These are phyloP conservation scores for Perognathus longimembris DNA, from an alignment of 2,113 vertebrate species.

Conservation along the genomic window DNA sequence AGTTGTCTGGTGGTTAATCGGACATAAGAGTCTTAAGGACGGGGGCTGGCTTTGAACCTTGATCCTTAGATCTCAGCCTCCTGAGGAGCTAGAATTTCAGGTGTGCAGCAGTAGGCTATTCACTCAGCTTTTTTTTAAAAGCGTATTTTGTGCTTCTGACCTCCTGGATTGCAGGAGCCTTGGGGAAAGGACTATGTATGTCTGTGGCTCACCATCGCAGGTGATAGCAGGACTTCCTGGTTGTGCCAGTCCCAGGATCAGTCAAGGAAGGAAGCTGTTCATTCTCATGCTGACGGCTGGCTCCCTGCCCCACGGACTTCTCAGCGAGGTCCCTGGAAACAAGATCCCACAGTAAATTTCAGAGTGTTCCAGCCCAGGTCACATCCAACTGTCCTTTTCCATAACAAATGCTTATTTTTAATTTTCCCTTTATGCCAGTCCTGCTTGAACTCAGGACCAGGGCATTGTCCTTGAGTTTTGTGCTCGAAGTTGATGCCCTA, in stretches of 20 bases:
- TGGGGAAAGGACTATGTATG: background rate
- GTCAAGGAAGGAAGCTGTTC: background rate
- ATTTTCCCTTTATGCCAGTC: too few relatives aligned
- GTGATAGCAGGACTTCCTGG: background rate
- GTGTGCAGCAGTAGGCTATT: background rate
- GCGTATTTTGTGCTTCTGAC: too few relatives aligned
- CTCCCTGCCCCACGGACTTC: background rate
- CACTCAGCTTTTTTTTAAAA: background rate
- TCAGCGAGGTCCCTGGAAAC: background rate
- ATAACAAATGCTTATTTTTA: background rate
- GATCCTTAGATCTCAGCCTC: too few relatives aligned
- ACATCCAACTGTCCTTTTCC: background rate
- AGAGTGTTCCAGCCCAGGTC: background rate
- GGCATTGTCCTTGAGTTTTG: too few relatives aligned
- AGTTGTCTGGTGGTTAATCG: too few relatives aligned
- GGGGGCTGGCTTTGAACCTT: too few relatives aligned
- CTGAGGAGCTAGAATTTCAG: too few relatives aligned
- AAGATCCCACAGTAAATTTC: background rate
- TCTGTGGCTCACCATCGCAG: background rate
- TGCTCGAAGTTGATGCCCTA: too few relatives aligned
- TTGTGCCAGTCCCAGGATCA: background rate
- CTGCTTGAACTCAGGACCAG: too few relatives aligned
- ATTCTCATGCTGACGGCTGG: conserved; percentile 13
- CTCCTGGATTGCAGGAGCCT: background rate
- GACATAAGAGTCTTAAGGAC: too few relatives aligned